Conservation (phyloP, 23 tunicate genomes). For the Halocynthia roretzi region DNA sequence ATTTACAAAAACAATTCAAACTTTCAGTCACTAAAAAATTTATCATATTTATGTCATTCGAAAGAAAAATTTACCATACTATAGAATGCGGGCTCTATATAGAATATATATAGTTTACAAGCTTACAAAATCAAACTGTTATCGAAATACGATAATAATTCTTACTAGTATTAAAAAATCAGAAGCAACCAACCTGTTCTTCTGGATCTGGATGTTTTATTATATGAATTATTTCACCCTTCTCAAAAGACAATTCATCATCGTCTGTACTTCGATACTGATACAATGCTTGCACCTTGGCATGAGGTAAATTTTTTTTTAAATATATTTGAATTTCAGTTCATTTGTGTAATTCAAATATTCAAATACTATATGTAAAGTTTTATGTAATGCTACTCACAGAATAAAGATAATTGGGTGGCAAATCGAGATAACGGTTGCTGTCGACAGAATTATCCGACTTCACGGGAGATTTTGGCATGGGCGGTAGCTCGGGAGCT, state of each 20-base stretch:
- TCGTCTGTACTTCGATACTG: conserved; percentile 78
- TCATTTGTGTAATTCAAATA: too few species aligned
- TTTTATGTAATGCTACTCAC: conserved; percentile 6
- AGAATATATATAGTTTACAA: too few species aligned
- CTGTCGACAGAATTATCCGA: conserved; percentile 1
- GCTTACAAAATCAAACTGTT: too few species aligned
- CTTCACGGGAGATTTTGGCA: neutral
- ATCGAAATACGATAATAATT: too few species aligned
- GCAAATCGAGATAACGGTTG: conserved; percentile 12
- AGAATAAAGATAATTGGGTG: conserved; percentile 21
- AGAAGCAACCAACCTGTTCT: conserved; percentile 59
- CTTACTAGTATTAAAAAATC: too few species aligned
- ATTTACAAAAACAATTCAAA: too few species aligned
- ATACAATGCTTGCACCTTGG: conserved; percentile 73
- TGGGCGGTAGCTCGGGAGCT: neutral
- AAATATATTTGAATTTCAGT: too few species aligned
- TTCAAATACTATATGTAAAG: neutral
- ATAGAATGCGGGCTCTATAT: too few species aligned
- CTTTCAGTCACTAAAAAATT: too few species aligned
- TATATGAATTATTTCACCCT: conserved; percentile 81
- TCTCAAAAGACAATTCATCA: conserved; percentile 75
- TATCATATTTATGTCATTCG: too few species aligned
- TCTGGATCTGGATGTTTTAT: conserved; percentile 95
- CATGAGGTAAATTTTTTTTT: neutral
- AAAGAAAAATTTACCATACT: too few species aligned